Base-by-base conservation (phyloP, 2,888 invertebrate species). In the Bombylius major region DNA sequence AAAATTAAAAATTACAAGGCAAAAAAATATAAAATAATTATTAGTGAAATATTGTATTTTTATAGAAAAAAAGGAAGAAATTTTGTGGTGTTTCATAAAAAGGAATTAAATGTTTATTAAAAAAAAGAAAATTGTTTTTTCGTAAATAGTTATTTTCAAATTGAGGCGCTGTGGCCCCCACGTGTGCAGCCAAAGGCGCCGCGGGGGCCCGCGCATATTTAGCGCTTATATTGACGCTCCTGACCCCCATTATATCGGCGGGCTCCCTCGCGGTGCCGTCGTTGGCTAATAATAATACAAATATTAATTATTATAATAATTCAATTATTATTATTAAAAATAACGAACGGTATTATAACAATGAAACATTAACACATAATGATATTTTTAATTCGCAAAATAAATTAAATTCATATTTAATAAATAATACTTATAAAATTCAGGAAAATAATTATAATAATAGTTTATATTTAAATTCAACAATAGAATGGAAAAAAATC, bases 161-260 rank as follows among this genome's bases (percentile, higher is more conserved):
- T 64, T 66, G 64, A 66, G 66, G 69, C 70, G 69, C 67, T 71
- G 71, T 71, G 71, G 72, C 71, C 72, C 72, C 72, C 71, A 69
- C 68, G 71, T 65, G 67, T 67, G 66, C 70, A 69, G 69, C 66
- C 66, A 67, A 67, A 66, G 71, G 72, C 71, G 70, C 71, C 72
- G 72, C 73, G 72, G 72, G 71, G 72, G 72, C 72, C 70, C 67
- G 66, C 67, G 69, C 64, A 64, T 58, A 64, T 63, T 57, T 64
- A 59, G 65, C 67, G 61, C 65, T 66, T 61, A 57, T 65, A 58
- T 56, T 67, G 64, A 65, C 69, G 65, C 65, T 72, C 60, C 63
- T 69, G 65, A 63, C 69, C 66, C 67, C 66, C 62, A 60, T 61
- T 54, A 59, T 65, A 58, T 66, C 69, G 66, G 68, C 67, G 65